Conservation (phyloP, 2,888 invertebrate species). For the Dicyrtoma fusca region DNA sequence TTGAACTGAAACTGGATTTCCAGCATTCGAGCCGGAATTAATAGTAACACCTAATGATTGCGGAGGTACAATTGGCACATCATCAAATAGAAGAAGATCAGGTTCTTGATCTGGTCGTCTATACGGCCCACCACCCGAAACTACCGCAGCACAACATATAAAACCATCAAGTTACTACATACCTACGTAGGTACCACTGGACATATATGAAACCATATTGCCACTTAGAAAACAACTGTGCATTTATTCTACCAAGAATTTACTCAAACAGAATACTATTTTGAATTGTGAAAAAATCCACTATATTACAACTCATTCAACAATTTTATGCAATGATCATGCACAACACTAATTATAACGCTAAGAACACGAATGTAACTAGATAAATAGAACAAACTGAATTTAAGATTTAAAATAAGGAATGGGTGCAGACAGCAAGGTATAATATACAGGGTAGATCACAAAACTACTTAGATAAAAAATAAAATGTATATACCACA, state of each 20-base stretch:
- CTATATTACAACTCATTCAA: not conserved
- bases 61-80: constrained; percentile 37
- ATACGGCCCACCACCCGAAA: constrained; percentile 49
- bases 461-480: not conserved
- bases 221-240: too few relatives aligned
- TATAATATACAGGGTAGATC: not conserved
- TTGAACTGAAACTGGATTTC: constrained; percentile 37
- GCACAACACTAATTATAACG: too few relatives aligned
- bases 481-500: constrained; percentile 30
- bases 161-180: too few relatives aligned
- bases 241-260: too few relatives aligned
- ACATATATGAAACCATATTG: too few relatives aligned
- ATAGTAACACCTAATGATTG: constrained; percentile 31
- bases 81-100: constrained; percentile 51
- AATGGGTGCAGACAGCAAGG: too few relatives aligned
- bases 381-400: not conserved
- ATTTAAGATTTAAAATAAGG: too few relatives aligned
- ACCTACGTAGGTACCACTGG: too few relatives aligned
- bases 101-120: constrained; percentile 48
- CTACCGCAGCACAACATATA: constrained; percentile 16
- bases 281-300: too few relatives aligned
- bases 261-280: too few relatives aligned
- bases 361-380: too few relatives aligned
- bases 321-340: not conserved
- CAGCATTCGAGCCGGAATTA: constrained; percentile 40